Conservation (phyloP, 2,888 invertebrate genomes). For the Hydropsyche betteni region DNA sequence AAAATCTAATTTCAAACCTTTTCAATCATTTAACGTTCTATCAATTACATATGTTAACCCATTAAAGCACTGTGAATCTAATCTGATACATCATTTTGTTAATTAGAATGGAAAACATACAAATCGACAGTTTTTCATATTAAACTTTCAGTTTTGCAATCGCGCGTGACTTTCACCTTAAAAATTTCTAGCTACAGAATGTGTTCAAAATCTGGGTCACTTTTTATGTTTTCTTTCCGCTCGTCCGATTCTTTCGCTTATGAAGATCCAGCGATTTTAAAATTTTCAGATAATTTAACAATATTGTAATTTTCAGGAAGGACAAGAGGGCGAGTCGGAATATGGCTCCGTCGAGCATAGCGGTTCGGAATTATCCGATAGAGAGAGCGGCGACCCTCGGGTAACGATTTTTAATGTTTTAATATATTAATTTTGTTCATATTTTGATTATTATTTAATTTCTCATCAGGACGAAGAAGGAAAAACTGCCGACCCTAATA, state of each 20-base stretch:
- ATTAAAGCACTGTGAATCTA: too few relatives aligned
- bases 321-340: constrained; percentile 60
- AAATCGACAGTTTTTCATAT: too few relatives aligned
- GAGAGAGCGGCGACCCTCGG: constrained; percentile 79
- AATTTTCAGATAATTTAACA: too few relatives aligned
- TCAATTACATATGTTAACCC: too few relatives aligned
- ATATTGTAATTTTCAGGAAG: constrained; percentile 58
- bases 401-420: constrained; percentile 57
- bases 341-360: constrained; percentile 65
- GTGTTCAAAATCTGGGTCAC: constrained; percentile 8
- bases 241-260: neutral
- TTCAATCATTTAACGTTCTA: too few relatives aligned
- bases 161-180: too few relatives aligned
- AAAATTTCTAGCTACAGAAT: neutral
- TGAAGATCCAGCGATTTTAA: neutral
- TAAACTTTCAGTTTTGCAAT: too few relatives aligned
- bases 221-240: constrained; percentile 11
- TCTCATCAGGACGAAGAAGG: constrained; percentile 12
- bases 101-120: too few relatives aligned
- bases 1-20: too few relatives aligned
- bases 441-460: neutral
- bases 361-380: constrained; percentile 67
- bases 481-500: constrained; percentile 16
- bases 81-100: too few relatives aligned
- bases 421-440: neutral